These are phyloP conservation scores for Arbacia lixula DNA, from an alignment of 53 echinoderm and acorn worm genomes.

Conservation along the genomic window DNA sequence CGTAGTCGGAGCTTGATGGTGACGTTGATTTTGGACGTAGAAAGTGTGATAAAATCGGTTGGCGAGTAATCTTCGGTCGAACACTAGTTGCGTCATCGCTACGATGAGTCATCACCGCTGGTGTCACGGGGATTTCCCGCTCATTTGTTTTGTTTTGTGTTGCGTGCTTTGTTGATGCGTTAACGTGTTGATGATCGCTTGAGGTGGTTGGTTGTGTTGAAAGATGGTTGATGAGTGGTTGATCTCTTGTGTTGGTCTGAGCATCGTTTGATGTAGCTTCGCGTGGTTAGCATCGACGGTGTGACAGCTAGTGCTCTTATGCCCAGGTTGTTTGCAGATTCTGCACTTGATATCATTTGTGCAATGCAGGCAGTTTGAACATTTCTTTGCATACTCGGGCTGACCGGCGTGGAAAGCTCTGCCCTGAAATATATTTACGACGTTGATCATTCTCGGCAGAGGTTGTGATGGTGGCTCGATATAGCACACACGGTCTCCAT, in stretches of 20 bases:
- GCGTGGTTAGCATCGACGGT: too few species aligned
- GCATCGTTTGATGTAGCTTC: too few species aligned
- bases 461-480: not conserved
- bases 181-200: too few species aligned
- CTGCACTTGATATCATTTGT: not conserved
- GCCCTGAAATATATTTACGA: not conserved
- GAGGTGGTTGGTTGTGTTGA: too few species aligned
- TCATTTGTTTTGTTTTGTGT: too few species aligned
- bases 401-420: not conserved
- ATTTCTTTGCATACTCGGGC: not conserved
- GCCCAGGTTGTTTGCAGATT: not conserved
- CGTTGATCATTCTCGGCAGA: not conserved
- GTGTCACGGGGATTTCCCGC: not conserved
- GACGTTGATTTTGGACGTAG: not conserved
- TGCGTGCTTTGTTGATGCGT: not conserved
- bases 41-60: not conserved
- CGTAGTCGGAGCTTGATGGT: too few species aligned
- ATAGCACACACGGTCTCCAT: not conserved
- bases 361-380: not conserved
- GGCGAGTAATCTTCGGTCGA: not conserved
- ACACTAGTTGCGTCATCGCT: not conserved
- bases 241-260: too few species aligned
- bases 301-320: not conserved
- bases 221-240: too few species aligned
- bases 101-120: not conserved